A percentile compares a stretch with the other conserved stretches of the same genome.
Evolutionary conservation across 2,113 vertebrate species (phyloP).

Genomic region (Pollachius pollachius): DNA sequence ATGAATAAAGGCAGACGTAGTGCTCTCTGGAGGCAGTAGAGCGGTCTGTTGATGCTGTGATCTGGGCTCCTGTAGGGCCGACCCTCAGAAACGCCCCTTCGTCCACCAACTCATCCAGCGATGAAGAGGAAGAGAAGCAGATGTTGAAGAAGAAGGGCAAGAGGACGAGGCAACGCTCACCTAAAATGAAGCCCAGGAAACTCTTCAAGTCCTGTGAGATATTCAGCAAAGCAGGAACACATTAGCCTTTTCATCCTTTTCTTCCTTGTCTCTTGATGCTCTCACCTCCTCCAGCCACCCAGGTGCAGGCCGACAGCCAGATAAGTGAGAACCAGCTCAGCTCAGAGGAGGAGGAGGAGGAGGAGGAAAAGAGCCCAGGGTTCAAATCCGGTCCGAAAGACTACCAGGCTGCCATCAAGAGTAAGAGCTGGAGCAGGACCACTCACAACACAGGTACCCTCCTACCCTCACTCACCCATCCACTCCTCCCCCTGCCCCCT

Average conservation of each 20-base stretch:
- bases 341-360: slow-evolving; percentile 23
- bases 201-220: slow-evolving; percentile 66
- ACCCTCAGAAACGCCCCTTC: slow-evolving; percentile 43
- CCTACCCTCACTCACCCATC: too few relatives aligned
- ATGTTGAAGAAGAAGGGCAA: slow-evolving; percentile 37
- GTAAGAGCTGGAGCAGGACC: slow-evolving; percentile 7
- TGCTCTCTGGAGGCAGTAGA: too few relatives aligned
- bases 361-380: slow-evolving; percentile 15
- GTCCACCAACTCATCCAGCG: slow-evolving; percentile 26
- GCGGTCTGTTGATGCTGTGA: too few relatives aligned
- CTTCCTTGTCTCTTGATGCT: too few relatives aligned
- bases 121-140: slow-evolving; percentile 53
- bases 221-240: background rate
- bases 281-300: too few relatives aligned
- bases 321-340: slow-evolving; percentile 22
- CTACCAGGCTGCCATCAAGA: slow-evolving; percentile 9
- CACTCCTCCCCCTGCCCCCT: background rate
- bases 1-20: too few relatives aligned
- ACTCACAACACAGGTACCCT: slow-evolving; percentile 23
- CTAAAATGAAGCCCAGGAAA: slow-evolving; percentile 69
- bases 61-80: slow-evolving; percentile 38
- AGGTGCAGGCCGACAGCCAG: background rate
- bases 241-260: too few relatives aligned
- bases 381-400: slow-evolving; percentile 8
- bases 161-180: slow-evolving; percentile 28